Base-by-base conservation (phyloP, 2,888 invertebrate species). In the Leptopilina myrica region DNA sequence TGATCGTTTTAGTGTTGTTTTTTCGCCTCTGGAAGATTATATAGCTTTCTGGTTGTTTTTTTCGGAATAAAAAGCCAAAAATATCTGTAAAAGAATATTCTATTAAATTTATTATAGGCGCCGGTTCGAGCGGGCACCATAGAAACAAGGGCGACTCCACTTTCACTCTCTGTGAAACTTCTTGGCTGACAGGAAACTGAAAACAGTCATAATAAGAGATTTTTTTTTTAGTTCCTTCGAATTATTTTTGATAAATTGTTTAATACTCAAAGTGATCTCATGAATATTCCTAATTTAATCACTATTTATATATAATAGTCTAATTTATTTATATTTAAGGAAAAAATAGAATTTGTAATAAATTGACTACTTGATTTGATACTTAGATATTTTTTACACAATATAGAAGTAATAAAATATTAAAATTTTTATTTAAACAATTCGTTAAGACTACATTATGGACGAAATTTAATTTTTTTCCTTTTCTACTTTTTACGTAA, bases 61-160 rank as follows among this genome's bases (percentile, higher is more conserved):
- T n/a, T 9, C 0, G 15, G n/a, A 15, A 14, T 15, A 46, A 46
- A 2, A 15, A 4, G 7, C 15, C 62, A 62, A 62, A 62, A 62
- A 62, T 62, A 62, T 15, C 15, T 67, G 15, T 67, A 46, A 46
- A 46, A 46, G 15, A 67, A 46, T 67, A 43, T 46, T 20, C 15
- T 67, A 67, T 67, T 67, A 67, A 67, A 85, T 85, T 88, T 83
- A 76, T 90, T 90, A 81, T 87, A 91, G 90, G 86, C 85, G 86
- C 85, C 88, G 78, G 85, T 82, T 81, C 87, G 89, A 84, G 87
- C 89, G 82, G 84, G 88, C 64, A 90, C 90, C 77, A 85, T 90
- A 85, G 90, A 91, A 86, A 90, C 90, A 81, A 87, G 91, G 82
- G 87, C 90, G 69, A 90, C 91, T 62, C 89, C 90, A 62, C 84